Conservation (phyloP, 2,888 invertebrate genomes). For the Cantharis nigra region DNA sequence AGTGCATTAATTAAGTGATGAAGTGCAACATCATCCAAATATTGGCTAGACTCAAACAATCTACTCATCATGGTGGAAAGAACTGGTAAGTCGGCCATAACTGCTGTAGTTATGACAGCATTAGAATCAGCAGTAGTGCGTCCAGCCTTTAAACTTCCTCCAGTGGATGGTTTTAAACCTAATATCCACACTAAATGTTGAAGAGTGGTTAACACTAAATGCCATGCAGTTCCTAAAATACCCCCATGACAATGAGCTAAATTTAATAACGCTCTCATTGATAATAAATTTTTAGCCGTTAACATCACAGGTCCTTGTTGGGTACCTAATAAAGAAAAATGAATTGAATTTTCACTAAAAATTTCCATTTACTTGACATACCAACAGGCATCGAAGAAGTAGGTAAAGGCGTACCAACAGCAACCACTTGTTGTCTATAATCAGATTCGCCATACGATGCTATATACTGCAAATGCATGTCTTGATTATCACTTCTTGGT, state of each 20-base stretch:
- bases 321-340: slow-evolving; percentile 59
- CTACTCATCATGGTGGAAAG: slow-evolving; percentile 89
- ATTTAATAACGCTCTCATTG: slow-evolving; percentile 88
- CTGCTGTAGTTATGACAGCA: slow-evolving; percentile 91
- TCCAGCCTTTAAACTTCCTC: slow-evolving; percentile 88
- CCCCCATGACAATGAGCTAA: slow-evolving; percentile 92
- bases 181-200: slow-evolving; percentile 95
- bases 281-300: slow-evolving; percentile 96
- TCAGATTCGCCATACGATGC: slow-evolving; percentile 68
- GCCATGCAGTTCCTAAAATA: slow-evolving; percentile 92
- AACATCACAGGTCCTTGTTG: slow-evolving; percentile 94
- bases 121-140: slow-evolving; percentile 78
- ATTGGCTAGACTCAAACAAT: slow-evolving; percentile 93
- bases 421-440: slow-evolving; percentile 92
- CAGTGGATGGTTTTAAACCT: slow-evolving; percentile 92
- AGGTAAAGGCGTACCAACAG: slow-evolving; percentile 93
- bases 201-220: slow-evolving; percentile 91
- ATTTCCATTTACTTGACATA: slow-evolving; percentile 36
- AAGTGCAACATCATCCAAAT: slow-evolving; percentile 90
- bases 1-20: slow-evolving; percentile 96
- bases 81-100: slow-evolving; percentile 93
- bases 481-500: slow-evolving; percentile 59
- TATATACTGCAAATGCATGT: slow-evolving; percentile 59
- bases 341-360: background rate
- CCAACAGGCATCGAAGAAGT: slow-evolving; percentile 78